Conservation (phyloP, 2,113 vertebrate genomes). For the Hippocampus mohnikei region DNA sequence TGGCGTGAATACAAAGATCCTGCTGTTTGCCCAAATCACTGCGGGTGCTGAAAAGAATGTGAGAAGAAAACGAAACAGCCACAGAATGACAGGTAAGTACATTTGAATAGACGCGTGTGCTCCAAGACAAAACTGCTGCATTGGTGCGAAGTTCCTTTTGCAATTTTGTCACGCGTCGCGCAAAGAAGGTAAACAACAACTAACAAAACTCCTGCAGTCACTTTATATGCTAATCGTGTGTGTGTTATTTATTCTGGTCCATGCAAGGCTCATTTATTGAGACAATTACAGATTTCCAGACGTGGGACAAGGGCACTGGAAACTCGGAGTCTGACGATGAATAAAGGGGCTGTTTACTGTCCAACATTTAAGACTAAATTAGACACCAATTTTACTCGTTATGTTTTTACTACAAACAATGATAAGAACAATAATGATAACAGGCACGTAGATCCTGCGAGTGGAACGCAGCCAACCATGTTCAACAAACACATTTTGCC, state of each 20-base stretch:
- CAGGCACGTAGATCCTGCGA: no score
- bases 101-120: background rate
- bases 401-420: background rate
- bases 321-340: background rate
- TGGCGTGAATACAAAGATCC: slow-evolving; percentile 12
- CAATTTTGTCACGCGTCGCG: background rate
- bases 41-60: slow-evolving; percentile 26
- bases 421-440: background rate
- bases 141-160: slow-evolving; percentile 1
- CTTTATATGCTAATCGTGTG: slow-evolving; percentile 10
- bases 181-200: background rate
- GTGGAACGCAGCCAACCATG: no score
- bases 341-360: background rate
- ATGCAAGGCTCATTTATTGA: slow-evolving; percentile 1
- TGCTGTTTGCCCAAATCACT: slow-evolving; percentile 7
- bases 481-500: no score
- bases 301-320: background rate
- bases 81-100: background rate
- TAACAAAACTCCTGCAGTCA: background rate
- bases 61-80: background rate
- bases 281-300: slow-evolving; percentile 1
- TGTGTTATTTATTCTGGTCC: background rate
- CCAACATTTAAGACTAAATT: background rate
- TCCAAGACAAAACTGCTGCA: background rate
- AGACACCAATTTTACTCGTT: background rate